phyloP scores from a whole-genome alignment of 2,888 invertebrate genomes.

The Chydorus sphaericus region DNA sequence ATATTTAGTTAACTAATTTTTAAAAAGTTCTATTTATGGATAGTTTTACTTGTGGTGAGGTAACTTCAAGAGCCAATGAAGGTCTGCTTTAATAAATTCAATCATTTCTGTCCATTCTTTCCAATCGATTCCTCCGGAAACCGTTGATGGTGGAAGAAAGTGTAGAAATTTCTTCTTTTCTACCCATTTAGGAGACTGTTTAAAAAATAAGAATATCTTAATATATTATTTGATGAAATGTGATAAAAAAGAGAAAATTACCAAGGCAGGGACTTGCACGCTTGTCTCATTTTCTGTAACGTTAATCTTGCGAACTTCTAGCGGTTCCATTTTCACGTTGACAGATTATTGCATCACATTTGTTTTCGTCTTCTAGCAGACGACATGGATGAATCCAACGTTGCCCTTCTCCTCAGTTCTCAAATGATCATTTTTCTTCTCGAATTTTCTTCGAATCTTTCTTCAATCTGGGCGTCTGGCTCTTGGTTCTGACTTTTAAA shows the following conservation, averaged over 20 bases:
- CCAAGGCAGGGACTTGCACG: background rate
- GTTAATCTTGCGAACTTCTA: background rate
- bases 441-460: too few species aligned
- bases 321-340: background rate
- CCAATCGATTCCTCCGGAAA: background rate
- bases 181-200: background rate
- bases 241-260: background rate
- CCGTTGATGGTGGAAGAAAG: background rate
- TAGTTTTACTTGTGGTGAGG: slow-evolving; percentile 45
- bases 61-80: slow-evolving; percentile 50
- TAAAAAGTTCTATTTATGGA: background rate
- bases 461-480: too few species aligned
- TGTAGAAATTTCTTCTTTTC: background rate
- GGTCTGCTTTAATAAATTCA: slow-evolving; percentile 44
- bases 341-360: too few species aligned
- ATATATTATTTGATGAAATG: background rate
- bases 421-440: too few species aligned
- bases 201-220: background rate
- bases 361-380: too few species aligned
- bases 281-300: background rate
- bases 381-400: too few species aligned
- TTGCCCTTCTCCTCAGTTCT: too few species aligned
- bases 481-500: too few species aligned
- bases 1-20: background rate
- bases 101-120: slow-evolving; percentile 49